Evolutionary conservation across 2,113 vertebrate genomes (phyloP), one percentile per base, ranked within the genome.

Genomic region (Eurystomus gularis): DNA sequence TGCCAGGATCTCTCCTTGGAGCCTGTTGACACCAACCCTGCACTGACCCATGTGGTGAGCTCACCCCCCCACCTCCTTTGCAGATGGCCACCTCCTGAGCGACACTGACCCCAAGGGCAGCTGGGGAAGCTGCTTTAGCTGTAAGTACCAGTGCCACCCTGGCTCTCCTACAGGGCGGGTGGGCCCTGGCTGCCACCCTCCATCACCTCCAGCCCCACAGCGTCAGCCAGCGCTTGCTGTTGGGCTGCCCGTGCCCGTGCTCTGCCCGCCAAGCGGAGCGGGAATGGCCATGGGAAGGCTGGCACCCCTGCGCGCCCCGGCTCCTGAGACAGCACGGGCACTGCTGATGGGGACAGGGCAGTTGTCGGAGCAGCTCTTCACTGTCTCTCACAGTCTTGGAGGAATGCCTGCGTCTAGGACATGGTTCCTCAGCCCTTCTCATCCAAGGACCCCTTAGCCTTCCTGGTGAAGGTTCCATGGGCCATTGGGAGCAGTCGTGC

Each of bases 51-150:
- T 49, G 68, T 57, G 4, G 31, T 4, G 1, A 18, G 60, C 85
- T 92, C 42, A 93, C n/a, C 26, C 1, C 28, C 13, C 73, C 1
- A 0, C 57, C 42, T 80, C 70, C 35, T 80, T 86, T 92, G 91
- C 90, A 99, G 98, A 99, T 78, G 98, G 98, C 14, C 98, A 98
- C 21, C 97, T 99, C 54, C 89, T 98, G 92, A 97, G 97, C 29
- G 98, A 98, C 82, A 97, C 97, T 66, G 98, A 97, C 79, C 93
- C 98, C 28, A 91, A 97, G 57, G 97, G 97, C 72, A 97, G 97
- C 89, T 99, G 98, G 98, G 98, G 94, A 88, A 98, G 98, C 98
- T 99, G 98, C 95, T 98, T 99, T 82, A 98, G 98, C 86, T 99
- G 98, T 99, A 95, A 98, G 98, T 98, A 96, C 5, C 0, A 3